These are phyloP conservation scores for Acanthisitta chloris DNA, from an alignment of 2,113 vertebrate genomes.

Conservation along the genomic window DNA sequence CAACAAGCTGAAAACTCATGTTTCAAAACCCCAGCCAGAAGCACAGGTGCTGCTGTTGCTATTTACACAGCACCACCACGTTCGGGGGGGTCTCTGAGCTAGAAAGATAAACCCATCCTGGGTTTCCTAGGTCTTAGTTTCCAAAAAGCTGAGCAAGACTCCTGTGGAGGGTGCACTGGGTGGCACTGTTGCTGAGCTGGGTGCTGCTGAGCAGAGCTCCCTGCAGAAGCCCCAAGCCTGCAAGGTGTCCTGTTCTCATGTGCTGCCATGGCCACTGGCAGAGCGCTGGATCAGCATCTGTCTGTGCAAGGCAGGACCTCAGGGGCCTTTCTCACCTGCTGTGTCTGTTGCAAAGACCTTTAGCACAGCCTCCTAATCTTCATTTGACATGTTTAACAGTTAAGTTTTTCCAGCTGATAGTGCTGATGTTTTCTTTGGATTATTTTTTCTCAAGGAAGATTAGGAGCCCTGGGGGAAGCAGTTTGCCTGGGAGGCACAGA, in stretches of 20 bases:
- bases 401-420: background rate
- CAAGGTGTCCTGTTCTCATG: fast-evolving
- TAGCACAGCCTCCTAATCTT: background rate
- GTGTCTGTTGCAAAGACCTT: background rate
- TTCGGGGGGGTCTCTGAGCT: background rate
- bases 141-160: background rate
- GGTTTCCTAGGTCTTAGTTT: background rate
- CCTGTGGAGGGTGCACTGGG: fast-evolving
- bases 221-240: background rate
- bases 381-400: background rate
- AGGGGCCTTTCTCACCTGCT: background rate
- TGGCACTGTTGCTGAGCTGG: constrained; percentile 23
- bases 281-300: background rate
- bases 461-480: background rate
- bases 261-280: background rate
- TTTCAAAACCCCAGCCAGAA: background rate
- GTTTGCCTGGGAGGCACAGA: background rate
- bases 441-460: background rate
- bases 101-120: background rate
- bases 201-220: background rate
- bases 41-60: background rate
- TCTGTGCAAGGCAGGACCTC: background rate
- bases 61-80: background rate
- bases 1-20: background rate
- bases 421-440: background rate